Evolutionary conservation across 2,797 vertebrate genomes (phyloP).

Genomic region (Oreochromis grahami): DNA sequence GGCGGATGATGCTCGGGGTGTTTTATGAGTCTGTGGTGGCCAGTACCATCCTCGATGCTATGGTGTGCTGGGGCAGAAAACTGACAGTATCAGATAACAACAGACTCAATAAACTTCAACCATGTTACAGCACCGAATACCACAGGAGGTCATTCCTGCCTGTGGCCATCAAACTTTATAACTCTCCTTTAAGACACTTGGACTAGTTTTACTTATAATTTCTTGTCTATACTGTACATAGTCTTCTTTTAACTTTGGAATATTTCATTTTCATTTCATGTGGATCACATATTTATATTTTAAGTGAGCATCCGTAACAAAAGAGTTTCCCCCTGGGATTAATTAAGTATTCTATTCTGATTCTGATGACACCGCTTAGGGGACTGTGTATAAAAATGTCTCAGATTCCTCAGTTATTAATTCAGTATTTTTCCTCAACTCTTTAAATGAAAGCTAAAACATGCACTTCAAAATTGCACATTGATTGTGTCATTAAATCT

Average conservation of each 20-base stretch:
- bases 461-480: not conserved
- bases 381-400: not conserved
- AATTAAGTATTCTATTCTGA: not conserved
- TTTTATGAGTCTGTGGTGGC: not conserved
- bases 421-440: not conserved
- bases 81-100: not conserved
- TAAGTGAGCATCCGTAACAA: not conserved
- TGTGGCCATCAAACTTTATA: not conserved
- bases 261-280: not conserved
- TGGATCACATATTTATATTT: not conserved
- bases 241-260: not conserved
- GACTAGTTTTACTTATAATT: not conserved
- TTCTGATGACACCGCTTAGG: not conserved
- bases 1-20: not conserved
- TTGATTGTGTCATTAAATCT: not conserved
- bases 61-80: not conserved
- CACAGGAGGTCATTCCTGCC: not conserved
- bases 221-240: not conserved
- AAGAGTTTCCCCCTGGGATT: accelerated
- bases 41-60: not conserved
- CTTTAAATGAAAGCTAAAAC: not conserved
- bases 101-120: not conserved
- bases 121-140: not conserved
- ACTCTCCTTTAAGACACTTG: not conserved
- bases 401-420: accelerated